These are phyloP conservation scores for Cremastinae sp. DNA, from an alignment of 2,888 invertebrate genomes.

Conservation along the genomic window DNA sequence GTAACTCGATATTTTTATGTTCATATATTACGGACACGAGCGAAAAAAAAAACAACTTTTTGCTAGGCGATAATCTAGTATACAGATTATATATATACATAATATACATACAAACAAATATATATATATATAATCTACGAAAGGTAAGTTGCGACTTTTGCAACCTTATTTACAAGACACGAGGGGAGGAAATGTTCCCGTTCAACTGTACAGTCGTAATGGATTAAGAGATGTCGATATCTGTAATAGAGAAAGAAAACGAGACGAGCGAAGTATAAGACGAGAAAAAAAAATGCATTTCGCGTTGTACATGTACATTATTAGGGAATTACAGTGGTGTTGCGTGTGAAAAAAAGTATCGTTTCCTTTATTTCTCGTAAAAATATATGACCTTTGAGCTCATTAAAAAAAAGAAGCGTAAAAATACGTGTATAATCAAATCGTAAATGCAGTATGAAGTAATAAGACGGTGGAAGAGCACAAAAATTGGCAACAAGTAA, in stretches of 20 bases:
- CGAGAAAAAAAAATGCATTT: conserved; percentile 33
- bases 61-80: conserved; percentile 71
- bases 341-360: conserved; percentile 72
- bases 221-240: conserved; percentile 75
- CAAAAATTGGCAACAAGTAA: conserved; percentile 1
- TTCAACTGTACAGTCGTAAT: conserved; percentile 76
- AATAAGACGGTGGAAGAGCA: background rate
- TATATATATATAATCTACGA: conserved; percentile 41
- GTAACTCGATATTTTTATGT: conserved; percentile 71
- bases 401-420: conserved; percentile 35
- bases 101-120: conserved; percentile 33
- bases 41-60: conserved; percentile 69
- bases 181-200: conserved; percentile 49
- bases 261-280: conserved; percentile 4
- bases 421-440: conserved; percentile 4
- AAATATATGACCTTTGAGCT: too few relatives aligned
- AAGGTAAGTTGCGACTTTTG: conserved; percentile 73
- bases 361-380: conserved; percentile 6
- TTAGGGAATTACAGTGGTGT: conserved; percentile 77
- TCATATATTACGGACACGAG: conserved; percentile 62
- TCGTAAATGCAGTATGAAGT: background rate
- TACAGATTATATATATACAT: conserved; percentile 38
- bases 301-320: conserved; percentile 76
- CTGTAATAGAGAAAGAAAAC: conserved; percentile 67
- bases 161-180: conserved; percentile 72